Conservation (phyloP, 2,888 invertebrate species). For the Acrobasis suavella region DNA sequence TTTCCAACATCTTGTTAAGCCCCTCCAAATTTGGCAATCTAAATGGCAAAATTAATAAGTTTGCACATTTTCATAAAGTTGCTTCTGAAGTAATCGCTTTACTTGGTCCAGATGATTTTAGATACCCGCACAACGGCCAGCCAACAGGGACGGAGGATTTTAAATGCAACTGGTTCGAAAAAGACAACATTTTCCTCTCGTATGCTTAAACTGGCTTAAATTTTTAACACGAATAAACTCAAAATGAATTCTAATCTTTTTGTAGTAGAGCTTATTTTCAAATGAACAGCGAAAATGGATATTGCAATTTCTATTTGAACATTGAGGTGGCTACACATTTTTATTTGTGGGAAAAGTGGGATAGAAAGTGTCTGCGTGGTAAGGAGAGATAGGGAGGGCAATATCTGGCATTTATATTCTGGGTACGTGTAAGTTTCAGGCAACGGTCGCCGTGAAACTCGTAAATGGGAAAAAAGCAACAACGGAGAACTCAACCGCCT, state of each 20-base stretch:
- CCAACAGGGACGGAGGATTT: conserved; percentile 75
- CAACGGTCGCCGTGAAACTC: conserved; percentile 83
- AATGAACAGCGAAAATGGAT: conserved; percentile 52
- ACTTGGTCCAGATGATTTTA: conserved; percentile 78
- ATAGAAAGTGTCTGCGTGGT: conserved; percentile 43
- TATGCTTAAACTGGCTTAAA: conserved; percentile 52
- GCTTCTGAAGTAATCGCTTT: conserved; percentile 70
- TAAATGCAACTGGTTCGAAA: conserved; percentile 79
- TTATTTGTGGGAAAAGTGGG: conserved; percentile 75
- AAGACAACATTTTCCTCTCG: conserved; percentile 74
- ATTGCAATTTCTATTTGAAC: conserved; percentile 75
- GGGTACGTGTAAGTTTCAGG: conserved; percentile 83
- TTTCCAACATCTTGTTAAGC: conserved; percentile 39
- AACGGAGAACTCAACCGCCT: conserved; percentile 78
- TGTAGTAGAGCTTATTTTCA: conserved; percentile 51
- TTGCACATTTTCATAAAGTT: conserved; percentile 73
- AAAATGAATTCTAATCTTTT: conserved; percentile 45
- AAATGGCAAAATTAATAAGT: conserved; percentile 67
- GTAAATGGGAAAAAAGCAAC: conserved; percentile 83
- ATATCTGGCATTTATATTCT: conserved; percentile 78
- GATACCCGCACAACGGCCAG: conserved; percentile 68
- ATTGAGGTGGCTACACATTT: conserved; percentile 78
- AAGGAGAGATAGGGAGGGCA: conserved; percentile 53
- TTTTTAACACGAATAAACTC: conserved; percentile 27
- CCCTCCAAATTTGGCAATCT: conserved; percentile 47